These are phyloP conservation scores for Esox masquinongy DNA, from an alignment of 2,797 vertebrate genomes.

Conservation along the genomic window DNA sequence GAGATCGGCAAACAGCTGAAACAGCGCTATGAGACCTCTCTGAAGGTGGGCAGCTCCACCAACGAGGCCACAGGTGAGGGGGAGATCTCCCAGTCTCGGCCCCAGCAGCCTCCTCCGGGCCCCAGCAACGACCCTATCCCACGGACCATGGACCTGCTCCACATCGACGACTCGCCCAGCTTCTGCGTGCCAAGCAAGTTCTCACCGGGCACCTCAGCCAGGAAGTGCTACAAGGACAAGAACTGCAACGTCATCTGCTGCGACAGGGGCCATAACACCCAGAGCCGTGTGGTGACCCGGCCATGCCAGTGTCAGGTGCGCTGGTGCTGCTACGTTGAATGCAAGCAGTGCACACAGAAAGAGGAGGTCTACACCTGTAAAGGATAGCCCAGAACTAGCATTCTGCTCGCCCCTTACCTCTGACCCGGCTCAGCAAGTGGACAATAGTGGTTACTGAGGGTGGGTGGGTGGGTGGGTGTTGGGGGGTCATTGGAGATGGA, in stretches of 20 bases:
- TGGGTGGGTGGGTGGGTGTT: slow-evolving; percentile 26
- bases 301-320: slow-evolving; percentile 98
- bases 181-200: slow-evolving; percentile 94
- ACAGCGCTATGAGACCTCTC: slow-evolving; percentile 91
- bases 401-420: not conserved
- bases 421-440: slow-evolving; percentile 22
- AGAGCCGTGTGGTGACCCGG: slow-evolving; percentile 93
- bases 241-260: slow-evolving; percentile 99
- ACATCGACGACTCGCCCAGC: slow-evolving; percentile 98
- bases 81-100: slow-evolving; percentile 84
- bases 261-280: slow-evolving; percentile 95
- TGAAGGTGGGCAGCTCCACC: slow-evolving; percentile 94
- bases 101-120: slow-evolving; percentile 69
- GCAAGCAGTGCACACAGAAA: slow-evolving; percentile 96
- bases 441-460: slow-evolving; percentile 21
- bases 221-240: slow-evolving; percentile 98
- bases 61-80: slow-evolving; percentile 95
- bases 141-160: slow-evolving; percentile 91
- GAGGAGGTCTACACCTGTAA: slow-evolving; percentile 99
- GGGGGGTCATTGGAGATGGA: slow-evolving; percentile 36
- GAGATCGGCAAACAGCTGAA: slow-evolving; percentile 97
- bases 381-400: slow-evolving; percentile 61
- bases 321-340: slow-evolving; percentile 99
- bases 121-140: slow-evolving; percentile 86
- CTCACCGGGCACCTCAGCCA: slow-evolving; percentile 87